Evolutionary conservation across 2,113 vertebrate genomes (phyloP), one percentile per base, ranked within the genome.

Genomic region (Cololabis saira): DNA sequence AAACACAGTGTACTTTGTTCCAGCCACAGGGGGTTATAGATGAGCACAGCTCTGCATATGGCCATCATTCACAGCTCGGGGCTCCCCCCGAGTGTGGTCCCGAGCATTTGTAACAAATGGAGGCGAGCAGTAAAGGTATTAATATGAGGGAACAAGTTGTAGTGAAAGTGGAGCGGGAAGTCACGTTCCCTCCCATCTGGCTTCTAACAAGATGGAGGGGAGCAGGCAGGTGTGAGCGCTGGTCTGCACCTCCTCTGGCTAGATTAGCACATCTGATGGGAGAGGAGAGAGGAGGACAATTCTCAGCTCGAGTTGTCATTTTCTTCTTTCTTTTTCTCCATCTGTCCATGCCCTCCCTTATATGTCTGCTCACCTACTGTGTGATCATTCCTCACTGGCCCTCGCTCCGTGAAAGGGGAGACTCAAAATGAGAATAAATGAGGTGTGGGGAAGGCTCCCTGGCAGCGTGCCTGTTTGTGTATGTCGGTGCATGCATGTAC

Each of bases 361-460:
- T 62, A 75, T 61, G 33, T 71, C 80, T 79, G 65, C 65, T 76
- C 18, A n/a, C 64, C 71, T 66, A 60, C 69, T 65, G 82, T 87
- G 78, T 86, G 84, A 87, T 88, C 84, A 82, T 53, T 63, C 67
- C 72, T 82, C 85, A 81, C 78, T 83, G 80, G 54, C 82, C 80
- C 78, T 81, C 78, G 22, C 72, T 76, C 83, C 69, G 74, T 47
- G 74, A 72, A 75, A 70, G 64, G 56, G 64, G 62, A 69, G 70
- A 65, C 62, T 84, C 71, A 53, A 77, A 85, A 90, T 84, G 88
- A 88, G 83, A 90, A 91, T 89, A 90, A 88, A 90, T 89, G 90
- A 89, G 82, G 82, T 86, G 83, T 59, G 64, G 54, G 74, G 49
- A 72, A 77, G 57, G 63, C 42, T 27, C 40, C 62, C 21, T 56